These are phyloP conservation scores for Enteromius thamalakanensis DNA, from an alignment of 2,797 vertebrate species.

Conservation along the genomic window DNA sequence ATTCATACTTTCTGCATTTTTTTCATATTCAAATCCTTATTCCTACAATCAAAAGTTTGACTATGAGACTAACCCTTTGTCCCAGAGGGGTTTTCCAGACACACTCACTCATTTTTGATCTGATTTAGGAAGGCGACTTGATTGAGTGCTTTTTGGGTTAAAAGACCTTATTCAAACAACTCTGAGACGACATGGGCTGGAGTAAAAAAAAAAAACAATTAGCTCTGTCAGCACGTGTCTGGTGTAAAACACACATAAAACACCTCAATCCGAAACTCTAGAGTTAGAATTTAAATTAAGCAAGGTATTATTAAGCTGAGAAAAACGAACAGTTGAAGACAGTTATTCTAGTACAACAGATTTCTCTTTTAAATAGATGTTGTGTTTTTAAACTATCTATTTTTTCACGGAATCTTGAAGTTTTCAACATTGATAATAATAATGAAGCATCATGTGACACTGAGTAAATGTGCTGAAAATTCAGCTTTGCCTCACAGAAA, in stretches of 20 bases:
- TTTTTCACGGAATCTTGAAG: not conserved
- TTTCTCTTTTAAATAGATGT: not conserved
- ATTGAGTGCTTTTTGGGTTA: slow-evolving; percentile 68
- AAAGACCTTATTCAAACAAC: slow-evolving; percentile 63
- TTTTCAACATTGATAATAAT: not conserved
- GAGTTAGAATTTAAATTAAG: not conserved
- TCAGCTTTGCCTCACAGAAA: not conserved
- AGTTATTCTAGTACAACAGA: not conserved
- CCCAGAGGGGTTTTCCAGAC: slow-evolving; percentile 71
- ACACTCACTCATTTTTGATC: slow-evolving; percentile 69
- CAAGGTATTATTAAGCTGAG: not conserved
- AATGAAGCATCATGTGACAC: not conserved
- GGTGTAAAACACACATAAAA: slow-evolving; percentile 4
- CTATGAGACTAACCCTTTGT: slow-evolving; percentile 53
- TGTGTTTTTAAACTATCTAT: not conserved
- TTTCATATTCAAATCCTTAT: not conserved
- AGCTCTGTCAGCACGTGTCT: slow-evolving; percentile 44
- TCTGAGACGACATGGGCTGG: slow-evolving; percentile 22
- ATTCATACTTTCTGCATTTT: not conserved
- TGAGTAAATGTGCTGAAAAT: not conserved
- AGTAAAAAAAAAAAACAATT: slow-evolving; percentile 36
- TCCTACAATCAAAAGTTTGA: not conserved
- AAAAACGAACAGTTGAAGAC: not conserved
- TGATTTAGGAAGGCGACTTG: slow-evolving; percentile 68
- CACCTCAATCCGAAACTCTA: slow-evolving; percentile 19